Evolutionary conservation across 1,140 invertebrate species (phyloP).

Genomic region (Phymastichus coffea): DNA sequence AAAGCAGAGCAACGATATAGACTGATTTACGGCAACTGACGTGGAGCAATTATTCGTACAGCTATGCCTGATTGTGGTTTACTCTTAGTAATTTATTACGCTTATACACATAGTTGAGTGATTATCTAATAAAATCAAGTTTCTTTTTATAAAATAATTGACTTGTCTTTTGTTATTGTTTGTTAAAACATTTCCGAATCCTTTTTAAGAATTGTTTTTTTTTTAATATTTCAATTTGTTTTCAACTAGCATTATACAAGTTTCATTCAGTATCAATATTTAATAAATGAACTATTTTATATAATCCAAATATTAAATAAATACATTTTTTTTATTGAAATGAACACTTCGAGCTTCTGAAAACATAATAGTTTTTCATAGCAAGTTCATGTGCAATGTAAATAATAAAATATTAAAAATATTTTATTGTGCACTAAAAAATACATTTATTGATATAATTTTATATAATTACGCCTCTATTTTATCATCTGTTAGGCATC

Average conservation of each 20-base stretch:
- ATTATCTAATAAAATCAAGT: too few species aligned
- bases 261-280: neutral
- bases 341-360: too few species aligned
- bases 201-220: neutral
- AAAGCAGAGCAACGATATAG: constrained; percentile 1
- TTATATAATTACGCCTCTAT: neutral
- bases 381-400: too few species aligned
- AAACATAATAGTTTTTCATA: too few species aligned
- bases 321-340: too few species aligned
- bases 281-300: neutral
- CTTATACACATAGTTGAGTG: too few species aligned
- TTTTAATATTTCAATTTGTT: neutral
- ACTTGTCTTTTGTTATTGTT: neutral
- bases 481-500: neutral
- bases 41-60: too few species aligned
- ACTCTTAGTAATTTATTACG: neutral
- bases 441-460: neutral
- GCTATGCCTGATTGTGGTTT: neutral
- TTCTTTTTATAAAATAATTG: neutral
- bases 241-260: too few species aligned
- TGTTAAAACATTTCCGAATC: neutral
- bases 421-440: neutral
- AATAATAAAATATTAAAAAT: too few species aligned
- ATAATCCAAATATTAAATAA: too few species aligned
- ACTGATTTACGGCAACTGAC: neutral